Evolutionary conservation across 1,140 invertebrate species (phyloP).

Genomic region (Sitodiplosis mosellana): DNA sequence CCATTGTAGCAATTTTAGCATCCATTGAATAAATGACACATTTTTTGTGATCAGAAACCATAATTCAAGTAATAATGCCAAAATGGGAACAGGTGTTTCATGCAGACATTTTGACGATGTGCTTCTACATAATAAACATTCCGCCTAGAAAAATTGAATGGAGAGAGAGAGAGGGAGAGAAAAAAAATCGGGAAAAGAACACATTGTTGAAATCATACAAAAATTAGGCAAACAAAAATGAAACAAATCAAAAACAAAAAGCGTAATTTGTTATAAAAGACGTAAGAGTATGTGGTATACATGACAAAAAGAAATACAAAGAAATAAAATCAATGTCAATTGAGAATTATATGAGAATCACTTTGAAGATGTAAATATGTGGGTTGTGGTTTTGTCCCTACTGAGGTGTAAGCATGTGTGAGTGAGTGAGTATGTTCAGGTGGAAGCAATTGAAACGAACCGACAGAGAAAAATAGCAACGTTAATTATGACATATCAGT

Average conservation of each 20-base stretch:
- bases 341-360: too few species aligned
- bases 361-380: too few species aligned
- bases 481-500: too few species aligned
- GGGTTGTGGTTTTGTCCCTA: too few species aligned
- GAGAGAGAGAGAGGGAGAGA: constrained; percentile 6
- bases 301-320: constrained; percentile 1
- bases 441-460: too few species aligned
- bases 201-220: not conserved
- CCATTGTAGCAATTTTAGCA: constrained; percentile 11
- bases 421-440: too few species aligned
- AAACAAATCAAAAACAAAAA: not conserved
- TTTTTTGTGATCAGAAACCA: constrained; percentile 9
- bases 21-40: constrained; percentile 8
- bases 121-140: constrained; percentile 11
- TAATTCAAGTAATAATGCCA: constrained; percentile 8
- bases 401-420: too few species aligned
- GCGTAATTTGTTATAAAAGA: too few species aligned
- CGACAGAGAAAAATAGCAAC: too few species aligned
- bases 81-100: constrained; percentile 9
- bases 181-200: not conserved
- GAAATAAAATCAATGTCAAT: too few species aligned
- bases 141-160: constrained; percentile 5
- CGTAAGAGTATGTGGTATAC: not conserved
- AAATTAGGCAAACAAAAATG: constrained; percentile 1
- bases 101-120: constrained; percentile 11